phyloP scores from a whole-genome alignment of 2,797 vertebrate genomes.

The Fistularia commersonii region DNA sequence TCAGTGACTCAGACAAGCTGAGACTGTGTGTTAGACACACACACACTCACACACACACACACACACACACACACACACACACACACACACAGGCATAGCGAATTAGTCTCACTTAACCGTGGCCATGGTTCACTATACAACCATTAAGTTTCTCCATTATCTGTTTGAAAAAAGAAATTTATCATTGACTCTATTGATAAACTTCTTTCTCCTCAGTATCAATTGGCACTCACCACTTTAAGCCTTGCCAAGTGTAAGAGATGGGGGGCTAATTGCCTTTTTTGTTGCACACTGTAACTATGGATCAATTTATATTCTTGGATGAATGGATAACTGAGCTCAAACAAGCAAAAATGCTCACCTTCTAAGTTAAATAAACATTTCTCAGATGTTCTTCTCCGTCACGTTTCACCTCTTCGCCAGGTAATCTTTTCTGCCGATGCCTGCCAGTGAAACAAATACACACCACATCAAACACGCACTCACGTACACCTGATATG shows the following conservation, averaged over 20 bases:
- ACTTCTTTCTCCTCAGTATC: constrained; percentile 52
- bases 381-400: constrained; percentile 1
- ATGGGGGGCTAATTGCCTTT: constrained; percentile 53
- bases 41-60: too few species aligned
- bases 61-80: too few species aligned
- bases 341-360: constrained; percentile 21
- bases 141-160: constrained; percentile 23
- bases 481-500: too few species aligned
- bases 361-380: background rate
- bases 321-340: constrained; percentile 41
- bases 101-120: constrained; percentile 17
- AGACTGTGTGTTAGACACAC: too few species aligned
- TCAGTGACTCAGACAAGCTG: too few species aligned
- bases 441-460: background rate
- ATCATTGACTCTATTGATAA: constrained; percentile 43
- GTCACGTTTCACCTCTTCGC: constrained; percentile 1
- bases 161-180: constrained; percentile 33
- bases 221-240: constrained; percentile 62
- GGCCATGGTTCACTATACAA: constrained; percentile 9
- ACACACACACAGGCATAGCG: background rate
- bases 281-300: constrained; percentile 32
- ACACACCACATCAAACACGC: too few species aligned
- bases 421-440: background rate
- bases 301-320: constrained; percentile 53
- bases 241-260: constrained; percentile 44